A percentile compares a stretch with the other conserved stretches of the same genome.
These are phyloP conservation scores for Piscicola geometra DNA, from an alignment of 2,888 invertebrate genomes.

Conservation along the genomic window DNA sequence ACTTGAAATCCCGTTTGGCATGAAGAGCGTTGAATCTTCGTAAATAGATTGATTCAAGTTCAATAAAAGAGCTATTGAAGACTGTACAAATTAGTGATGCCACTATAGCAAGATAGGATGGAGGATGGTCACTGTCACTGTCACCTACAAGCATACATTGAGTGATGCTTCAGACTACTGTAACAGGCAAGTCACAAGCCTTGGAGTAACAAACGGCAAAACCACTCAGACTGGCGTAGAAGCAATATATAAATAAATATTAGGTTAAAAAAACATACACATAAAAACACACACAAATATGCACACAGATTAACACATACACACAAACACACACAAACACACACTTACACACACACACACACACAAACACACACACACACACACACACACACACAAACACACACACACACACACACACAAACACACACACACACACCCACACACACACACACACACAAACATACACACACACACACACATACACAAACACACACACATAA, in stretches of 20 bases:
- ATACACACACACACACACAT: conserved; percentile 10
- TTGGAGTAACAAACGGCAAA: neutral
- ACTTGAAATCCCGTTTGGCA: too few species aligned
- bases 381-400: conserved; percentile 4
- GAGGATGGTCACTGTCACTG: too few species aligned
- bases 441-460: conserved; percentile 15
- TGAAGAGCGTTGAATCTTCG: too few species aligned
- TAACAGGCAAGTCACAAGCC: neutral
- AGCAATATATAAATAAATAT: too few species aligned
- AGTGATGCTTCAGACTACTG: neutral
- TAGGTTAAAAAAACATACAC: too few species aligned
- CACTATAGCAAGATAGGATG: too few species aligned
- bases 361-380: neutral
- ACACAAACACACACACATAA: neutral
- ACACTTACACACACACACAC: neutral
- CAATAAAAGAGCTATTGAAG: too few species aligned
- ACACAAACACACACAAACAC: conserved; percentile 15
- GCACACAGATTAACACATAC: neutral
- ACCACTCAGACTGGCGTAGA: neutral
- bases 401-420: conserved; percentile 16
- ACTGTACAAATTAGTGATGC: too few species aligned
- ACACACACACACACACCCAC: conserved; percentile 13
- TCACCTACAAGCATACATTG: neutral
- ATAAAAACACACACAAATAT: neutral
- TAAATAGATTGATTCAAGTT: too few species aligned